Conservation (phyloP, 2,888 invertebrate genomes). For the Drepanosiphum platanoidis region DNA sequence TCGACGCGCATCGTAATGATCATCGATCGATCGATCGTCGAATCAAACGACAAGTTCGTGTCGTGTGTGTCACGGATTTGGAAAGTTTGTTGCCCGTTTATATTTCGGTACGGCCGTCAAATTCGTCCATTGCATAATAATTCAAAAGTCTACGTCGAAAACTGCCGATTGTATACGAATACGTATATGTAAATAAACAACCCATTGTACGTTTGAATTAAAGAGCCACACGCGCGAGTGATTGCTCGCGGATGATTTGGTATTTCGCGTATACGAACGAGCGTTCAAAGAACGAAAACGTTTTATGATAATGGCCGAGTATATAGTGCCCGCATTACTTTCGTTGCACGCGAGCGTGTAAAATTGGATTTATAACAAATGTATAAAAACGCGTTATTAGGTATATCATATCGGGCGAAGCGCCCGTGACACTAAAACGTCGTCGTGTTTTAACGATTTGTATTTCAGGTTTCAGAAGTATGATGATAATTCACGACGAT, state of each 20-base stretch:
- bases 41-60: background rate
- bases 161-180: background rate
- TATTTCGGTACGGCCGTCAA: constrained; percentile 28
- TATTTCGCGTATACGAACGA: background rate
- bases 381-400: background rate
- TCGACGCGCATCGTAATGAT: background rate
- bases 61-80: constrained; percentile 32
- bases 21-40: constrained; percentile 12
- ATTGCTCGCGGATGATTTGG: constrained; percentile 28
- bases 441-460: too few species aligned
- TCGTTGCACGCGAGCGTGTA: constrained; percentile 19
- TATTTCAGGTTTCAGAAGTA: too few species aligned
- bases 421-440: background rate
- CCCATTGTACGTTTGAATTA: constrained; percentile 23
- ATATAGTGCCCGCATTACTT: background rate
- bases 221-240: background rate
- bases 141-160: background rate
- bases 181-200: too few species aligned
- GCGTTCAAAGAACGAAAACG: constrained; percentile 37
- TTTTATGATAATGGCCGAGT: constrained; percentile 6
- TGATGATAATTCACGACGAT: too few species aligned
- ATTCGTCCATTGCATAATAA: background rate
- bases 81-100: constrained; percentile 35
- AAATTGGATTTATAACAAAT: constrained; percentile 10
- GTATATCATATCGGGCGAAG: too few species aligned